A percentile compares a stretch with the other conserved stretches of the same genome.
These are phyloP conservation scores for Hyppa rectilinea DNA, from an alignment of 2,888 invertebrate species.

Conservation along the genomic window DNA sequence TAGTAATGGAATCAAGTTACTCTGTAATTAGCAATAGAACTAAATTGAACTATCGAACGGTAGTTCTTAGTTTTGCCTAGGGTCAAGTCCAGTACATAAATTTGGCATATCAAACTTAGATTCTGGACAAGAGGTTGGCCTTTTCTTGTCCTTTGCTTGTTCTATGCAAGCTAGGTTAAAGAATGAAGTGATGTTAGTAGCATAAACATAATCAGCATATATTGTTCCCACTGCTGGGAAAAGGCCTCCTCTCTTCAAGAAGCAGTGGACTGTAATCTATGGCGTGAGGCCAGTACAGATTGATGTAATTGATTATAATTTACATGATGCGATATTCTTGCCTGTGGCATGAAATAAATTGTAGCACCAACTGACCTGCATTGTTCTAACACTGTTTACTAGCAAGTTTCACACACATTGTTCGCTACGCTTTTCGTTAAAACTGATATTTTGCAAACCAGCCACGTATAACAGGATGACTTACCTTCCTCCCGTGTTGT, in stretches of 20 bases:
- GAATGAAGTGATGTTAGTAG: neutral
- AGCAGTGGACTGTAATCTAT: no score
- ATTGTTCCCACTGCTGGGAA: no score
- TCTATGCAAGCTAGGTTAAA: neutral
- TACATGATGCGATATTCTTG: neutral
- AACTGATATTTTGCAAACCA: neutral
- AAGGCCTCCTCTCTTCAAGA: no score
- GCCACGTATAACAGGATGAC: neutral
- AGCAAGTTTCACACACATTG: neutral
- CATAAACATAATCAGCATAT: no score
- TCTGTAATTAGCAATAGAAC: neutral
- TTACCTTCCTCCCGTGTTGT: constrained; percentile 96
- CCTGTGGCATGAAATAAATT: neutral
- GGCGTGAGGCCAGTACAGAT: no score
- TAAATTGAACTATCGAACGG: neutral
- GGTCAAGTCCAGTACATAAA: neutral
- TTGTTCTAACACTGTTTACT: neutral
- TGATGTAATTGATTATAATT: neutral
- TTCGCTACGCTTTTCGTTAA: neutral
- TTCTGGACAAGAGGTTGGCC: constrained; percentile 1
- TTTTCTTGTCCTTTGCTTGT: neutral
- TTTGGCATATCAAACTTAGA: constrained; percentile 1
- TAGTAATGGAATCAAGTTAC: neutral
- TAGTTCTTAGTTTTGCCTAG: constrained; percentile 3
- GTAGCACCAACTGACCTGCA: neutral